Evolutionary conservation across 2,888 invertebrate genomes (phyloP).

Genomic region (Leistus spinibarbis): DNA sequence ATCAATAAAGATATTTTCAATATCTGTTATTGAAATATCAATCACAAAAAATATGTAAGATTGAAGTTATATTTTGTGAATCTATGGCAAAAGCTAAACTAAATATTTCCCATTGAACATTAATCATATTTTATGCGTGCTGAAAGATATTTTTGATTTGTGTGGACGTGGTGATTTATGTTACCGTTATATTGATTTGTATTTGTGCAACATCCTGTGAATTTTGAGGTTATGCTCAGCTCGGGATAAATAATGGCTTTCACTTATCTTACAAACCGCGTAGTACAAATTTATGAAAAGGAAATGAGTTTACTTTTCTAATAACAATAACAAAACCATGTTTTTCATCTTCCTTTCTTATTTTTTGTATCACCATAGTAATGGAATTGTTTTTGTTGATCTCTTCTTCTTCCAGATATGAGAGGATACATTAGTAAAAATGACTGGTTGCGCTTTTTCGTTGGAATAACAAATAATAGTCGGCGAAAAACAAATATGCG

Average conservation of each 20-base stretch:
- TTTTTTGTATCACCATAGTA: neutral
- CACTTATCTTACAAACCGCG: neutral
- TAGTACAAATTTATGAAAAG: neutral
- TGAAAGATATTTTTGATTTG: conserved; percentile 33
- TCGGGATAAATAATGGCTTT: neutral
- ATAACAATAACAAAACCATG: neutral
- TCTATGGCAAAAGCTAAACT: neutral
- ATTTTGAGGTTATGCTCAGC: neutral
- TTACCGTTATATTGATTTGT: conserved; percentile 29
- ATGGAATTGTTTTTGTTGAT: neutral
- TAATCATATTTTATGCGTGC: conserved; percentile 34
- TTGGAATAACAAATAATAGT: neutral
- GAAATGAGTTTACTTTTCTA: neutral
- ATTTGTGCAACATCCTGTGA: conserved; percentile 8
- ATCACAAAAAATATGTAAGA: neutral
- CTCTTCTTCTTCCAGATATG: neutral
- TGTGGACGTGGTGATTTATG: conserved; percentile 24
- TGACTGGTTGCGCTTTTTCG: neutral
- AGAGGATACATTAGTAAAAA: neutral
- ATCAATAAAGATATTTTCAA: neutral
- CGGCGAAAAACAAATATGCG: neutral
- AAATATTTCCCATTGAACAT: conserved; percentile 18
- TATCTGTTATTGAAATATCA: neutral
- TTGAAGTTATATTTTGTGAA: neutral
- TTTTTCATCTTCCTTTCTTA: neutral